phyloP scores from a whole-genome alignment of 2,888 invertebrate species.

The Octonoba sinensis region DNA sequence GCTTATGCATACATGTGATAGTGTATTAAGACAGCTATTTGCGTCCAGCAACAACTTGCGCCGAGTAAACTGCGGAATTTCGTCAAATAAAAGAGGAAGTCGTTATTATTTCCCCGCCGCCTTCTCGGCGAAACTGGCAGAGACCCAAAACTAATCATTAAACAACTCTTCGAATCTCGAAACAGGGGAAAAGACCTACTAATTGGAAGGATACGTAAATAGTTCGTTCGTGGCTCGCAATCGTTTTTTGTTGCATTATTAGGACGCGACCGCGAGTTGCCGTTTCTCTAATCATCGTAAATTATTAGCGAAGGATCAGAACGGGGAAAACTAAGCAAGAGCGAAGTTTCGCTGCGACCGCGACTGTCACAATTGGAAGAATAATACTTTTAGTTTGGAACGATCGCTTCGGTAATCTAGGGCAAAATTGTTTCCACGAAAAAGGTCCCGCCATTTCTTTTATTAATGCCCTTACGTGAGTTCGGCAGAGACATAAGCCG shows the following conservation, averaged over 20 bases:
- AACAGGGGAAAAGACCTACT: conserved; percentile 13
- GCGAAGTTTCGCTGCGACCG: conserved; percentile 28
- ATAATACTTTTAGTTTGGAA: conserved; percentile 29
- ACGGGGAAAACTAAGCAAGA: not conserved
- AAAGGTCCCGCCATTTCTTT: conserved; percentile 31
- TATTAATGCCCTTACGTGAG: conserved; percentile 21
- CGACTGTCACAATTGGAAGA: conserved; percentile 30
- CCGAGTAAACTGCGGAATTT: not conserved
- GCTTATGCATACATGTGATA: too few relatives aligned
- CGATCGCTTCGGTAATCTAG: conserved; percentile 41
- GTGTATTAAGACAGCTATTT: too few relatives aligned
- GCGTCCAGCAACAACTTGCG: not conserved
- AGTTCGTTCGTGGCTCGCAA: conserved; percentile 14
- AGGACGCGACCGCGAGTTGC: conserved; percentile 10
- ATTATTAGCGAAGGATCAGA: conserved; percentile 45
- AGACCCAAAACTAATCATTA: conserved; percentile 47
- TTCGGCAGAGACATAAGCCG: conserved; percentile 30
- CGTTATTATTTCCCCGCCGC: conserved; percentile 47
- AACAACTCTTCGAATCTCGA: conserved; percentile 40
- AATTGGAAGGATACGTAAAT: conserved; percentile 56
- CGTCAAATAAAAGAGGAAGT: conserved; percentile 4
- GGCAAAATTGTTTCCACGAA: conserved; percentile 21
- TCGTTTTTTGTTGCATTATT: conserved; percentile 21
- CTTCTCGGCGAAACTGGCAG: conserved; percentile 7
- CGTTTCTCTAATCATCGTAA: conserved; percentile 44